Conservation (phyloP, 1,140 invertebrate species). For the Brachionus plicatilis region DNA sequence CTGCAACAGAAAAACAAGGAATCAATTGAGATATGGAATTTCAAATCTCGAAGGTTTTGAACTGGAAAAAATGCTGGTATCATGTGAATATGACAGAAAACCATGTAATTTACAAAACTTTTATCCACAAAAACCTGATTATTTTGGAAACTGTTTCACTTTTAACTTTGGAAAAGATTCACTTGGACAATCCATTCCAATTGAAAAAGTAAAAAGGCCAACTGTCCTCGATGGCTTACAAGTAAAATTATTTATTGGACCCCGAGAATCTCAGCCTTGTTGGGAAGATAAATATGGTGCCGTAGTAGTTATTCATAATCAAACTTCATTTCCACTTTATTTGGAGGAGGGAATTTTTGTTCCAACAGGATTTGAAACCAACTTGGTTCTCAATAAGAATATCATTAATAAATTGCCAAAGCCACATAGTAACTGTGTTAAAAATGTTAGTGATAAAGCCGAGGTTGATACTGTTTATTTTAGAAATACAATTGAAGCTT, state of each 20-base stretch:
- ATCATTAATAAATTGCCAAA: background rate
- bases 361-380: background rate
- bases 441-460: background rate
- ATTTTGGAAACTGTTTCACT: background rate
- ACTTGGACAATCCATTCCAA: background rate
- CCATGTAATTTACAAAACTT: background rate
- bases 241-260: background rate
- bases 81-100: background rate
- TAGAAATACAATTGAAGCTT: background rate
- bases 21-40: background rate
- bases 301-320: background rate
- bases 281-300: background rate
- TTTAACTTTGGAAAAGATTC: constrained; percentile 27
- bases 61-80: background rate
- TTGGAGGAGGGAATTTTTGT: background rate
- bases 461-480: background rate
- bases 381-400: background rate
- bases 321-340: background rate
- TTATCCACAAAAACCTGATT: background rate
- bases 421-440: constrained; percentile 17
- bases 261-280: background rate
- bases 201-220: background rate
- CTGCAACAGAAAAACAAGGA: background rate
- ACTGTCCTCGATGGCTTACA: background rate
- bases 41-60: background rate